Base-by-base conservation (phyloP, 2,888 invertebrate species). In the Andrena dorsata region DNA sequence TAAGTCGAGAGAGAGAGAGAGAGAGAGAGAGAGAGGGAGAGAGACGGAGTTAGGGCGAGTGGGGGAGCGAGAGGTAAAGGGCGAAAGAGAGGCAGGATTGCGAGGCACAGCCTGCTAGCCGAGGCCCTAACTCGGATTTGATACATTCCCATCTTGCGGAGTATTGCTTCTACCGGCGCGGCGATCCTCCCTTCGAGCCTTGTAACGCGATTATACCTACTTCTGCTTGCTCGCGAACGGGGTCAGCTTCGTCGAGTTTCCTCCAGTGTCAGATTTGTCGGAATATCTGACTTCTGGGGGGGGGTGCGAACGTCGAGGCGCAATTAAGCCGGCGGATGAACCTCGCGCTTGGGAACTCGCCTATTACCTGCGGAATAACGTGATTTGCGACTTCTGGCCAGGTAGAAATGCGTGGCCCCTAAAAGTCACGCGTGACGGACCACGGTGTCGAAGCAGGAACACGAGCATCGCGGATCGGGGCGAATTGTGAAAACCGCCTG, bases 61-160 rank as follows among this genome's bases (percentile, higher is more conserved):
- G 26, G 51, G 51, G 41, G 13, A 35, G 56, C 20, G 47, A 66
- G 76, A 76, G 28, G 66, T 2, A 64, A 28, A 26, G 41, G 20
- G 71, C 53, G 60, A 47, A 41, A 60, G 66, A 66, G 69, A 71
- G 56, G 53, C n/a, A 28, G 80, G 68, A 72, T 70, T 32, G 83
- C 81, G 76, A 73, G 64, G 61, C 68, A 51, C 72, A 66, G 60
- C 49, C 73, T 76, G 80, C 69, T 49, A 70, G 74, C 76, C 83
- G 77, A 81, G 79, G 81, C 87, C 85, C 89, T 91, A 91, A 91
- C 91, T 90, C 89, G 90, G 90, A 87, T 90, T 91, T 91, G 90
- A 91, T 91, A 88, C 89, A 91, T 91, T 91, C 90, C 82, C 88
- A 80, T 82, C 86, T 82, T 77, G 76, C 74, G 74, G 84, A 88